Conservation (phyloP, 2,797 vertebrate species). For the Peromyscus aztecus region DNA sequence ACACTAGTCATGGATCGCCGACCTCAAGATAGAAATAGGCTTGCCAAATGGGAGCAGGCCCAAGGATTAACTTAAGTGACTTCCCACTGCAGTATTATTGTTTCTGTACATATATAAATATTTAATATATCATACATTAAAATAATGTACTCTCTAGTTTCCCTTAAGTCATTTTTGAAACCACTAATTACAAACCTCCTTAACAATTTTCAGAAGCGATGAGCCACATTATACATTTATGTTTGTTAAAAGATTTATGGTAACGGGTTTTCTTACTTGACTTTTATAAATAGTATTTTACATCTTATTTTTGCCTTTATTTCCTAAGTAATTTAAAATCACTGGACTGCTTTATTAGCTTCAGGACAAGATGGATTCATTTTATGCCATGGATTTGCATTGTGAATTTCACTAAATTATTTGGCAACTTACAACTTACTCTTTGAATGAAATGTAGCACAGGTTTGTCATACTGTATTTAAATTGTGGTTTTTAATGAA, state of each 20-base stretch:
- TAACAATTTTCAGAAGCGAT: conserved; percentile 67
- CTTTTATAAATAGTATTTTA: conserved; percentile 82
- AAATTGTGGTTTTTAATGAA: conserved; percentile 61
- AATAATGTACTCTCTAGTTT: conserved; percentile 62
- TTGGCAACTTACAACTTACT: conserved; percentile 79
- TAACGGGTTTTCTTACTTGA: conserved; percentile 78
- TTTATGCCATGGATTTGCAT: conserved; percentile 71
- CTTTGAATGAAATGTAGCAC: conserved; percentile 73
- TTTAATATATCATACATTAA: conserved; percentile 61
- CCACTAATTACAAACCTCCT: conserved; percentile 60
- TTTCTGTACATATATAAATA: conserved; percentile 52
- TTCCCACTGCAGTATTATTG: conserved; percentile 67
- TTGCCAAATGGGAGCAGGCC: conserved; percentile 66
- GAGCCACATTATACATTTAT: conserved; percentile 63
- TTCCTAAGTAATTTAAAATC: conserved; percentile 77
- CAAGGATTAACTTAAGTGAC: conserved; percentile 60
- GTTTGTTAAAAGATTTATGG: conserved; percentile 78
- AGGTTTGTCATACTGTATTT: conserved; percentile 62
- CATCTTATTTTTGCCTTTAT: conserved; percentile 77
- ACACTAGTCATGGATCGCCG: conserved; percentile 45
- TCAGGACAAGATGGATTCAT: conserved; percentile 71
- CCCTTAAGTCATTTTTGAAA: conserved; percentile 73
- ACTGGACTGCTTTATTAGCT: conserved; percentile 76
- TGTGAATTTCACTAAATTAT: conserved; percentile 79
- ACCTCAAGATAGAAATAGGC: conserved; percentile 56